Evolutionary conservation across 2,113 vertebrate species (phyloP).

Genomic region (Hydrolagus affinis): DNA sequence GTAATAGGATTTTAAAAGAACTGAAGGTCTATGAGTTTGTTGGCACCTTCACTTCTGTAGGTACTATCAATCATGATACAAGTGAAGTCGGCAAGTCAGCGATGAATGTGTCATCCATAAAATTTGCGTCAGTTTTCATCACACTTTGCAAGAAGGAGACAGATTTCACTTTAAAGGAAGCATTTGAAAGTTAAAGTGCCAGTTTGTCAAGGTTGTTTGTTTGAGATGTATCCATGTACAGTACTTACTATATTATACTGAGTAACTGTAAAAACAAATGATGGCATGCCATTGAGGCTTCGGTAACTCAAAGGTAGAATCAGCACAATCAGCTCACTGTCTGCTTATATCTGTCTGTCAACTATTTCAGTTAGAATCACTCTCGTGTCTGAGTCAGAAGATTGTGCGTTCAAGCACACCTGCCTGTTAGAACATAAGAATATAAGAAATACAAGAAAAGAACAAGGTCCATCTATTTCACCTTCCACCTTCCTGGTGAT

Average conservation of each 20-base stretch:
- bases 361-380: no score
- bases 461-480: no score
- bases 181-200: conserved; percentile 13
- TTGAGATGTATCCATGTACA: neutral
- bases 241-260: neutral
- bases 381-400: no score
- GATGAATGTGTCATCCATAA: neutral
- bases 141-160: neutral
- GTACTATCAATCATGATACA: neutral
- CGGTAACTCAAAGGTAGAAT: neutral
- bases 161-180: conserved; percentile 19
- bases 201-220: conserved; percentile 22
- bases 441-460: no score
- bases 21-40: conserved; percentile 3
- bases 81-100: neutral
- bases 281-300: conserved; percentile 18
- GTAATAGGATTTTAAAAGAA: conserved; percentile 19
- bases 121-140: conserved; percentile 5
- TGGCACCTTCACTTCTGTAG: conserved; percentile 18
- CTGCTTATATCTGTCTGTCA: neutral
- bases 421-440: no score
- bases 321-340: conserved; percentile 11
- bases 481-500: no score
- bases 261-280: conserved; percentile 15
- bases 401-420: no score